Evolutionary conservation across 2,797 vertebrate genomes (phyloP).

Genomic region (Heteromormyrus szaboi): DNA sequence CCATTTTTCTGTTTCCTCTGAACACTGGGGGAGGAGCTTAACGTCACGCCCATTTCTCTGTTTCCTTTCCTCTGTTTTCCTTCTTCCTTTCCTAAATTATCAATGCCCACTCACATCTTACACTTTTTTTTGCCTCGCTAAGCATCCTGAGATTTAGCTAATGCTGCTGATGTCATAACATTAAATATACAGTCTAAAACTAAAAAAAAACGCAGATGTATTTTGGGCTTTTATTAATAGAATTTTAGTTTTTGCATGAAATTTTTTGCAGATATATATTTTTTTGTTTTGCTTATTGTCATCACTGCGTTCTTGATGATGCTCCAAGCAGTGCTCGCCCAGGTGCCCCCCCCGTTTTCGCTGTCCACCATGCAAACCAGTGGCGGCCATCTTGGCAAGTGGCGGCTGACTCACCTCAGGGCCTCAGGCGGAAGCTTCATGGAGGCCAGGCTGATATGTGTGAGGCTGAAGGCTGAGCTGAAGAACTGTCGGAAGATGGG

Average conservation of each 20-base stretch:
- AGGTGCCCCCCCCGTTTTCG: neutral
- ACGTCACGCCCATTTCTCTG: neutral
- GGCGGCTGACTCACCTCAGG: conserved; percentile 45
- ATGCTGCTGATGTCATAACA: neutral
- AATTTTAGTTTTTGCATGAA: neutral
- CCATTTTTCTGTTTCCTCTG: neutral
- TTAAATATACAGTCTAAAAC: neutral
- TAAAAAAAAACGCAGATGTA: neutral
- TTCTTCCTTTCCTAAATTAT: neutral
- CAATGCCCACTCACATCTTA: neutral
- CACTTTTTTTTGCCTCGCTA: neutral
- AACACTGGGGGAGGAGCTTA: neutral
- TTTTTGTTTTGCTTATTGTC: neutral
- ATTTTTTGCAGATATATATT: neutral
- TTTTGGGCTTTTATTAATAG: neutral
- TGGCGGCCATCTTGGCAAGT: neutral
- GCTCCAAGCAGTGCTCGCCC: neutral
- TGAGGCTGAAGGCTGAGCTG: conserved; percentile 74
- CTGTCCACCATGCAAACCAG: neutral
- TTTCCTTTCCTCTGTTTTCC: neutral
- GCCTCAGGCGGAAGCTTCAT: conserved; percentile 58
- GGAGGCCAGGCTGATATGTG: conserved; percentile 62
- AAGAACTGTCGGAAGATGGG: conserved; percentile 78
- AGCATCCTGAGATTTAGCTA: neutral
- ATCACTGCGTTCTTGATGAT: neutral